Percentiles rank a stretch among this genome's conserved stretches.
Conservation (phyloP, 2,888 invertebrate genomes). For the Thera britannica region DNA sequence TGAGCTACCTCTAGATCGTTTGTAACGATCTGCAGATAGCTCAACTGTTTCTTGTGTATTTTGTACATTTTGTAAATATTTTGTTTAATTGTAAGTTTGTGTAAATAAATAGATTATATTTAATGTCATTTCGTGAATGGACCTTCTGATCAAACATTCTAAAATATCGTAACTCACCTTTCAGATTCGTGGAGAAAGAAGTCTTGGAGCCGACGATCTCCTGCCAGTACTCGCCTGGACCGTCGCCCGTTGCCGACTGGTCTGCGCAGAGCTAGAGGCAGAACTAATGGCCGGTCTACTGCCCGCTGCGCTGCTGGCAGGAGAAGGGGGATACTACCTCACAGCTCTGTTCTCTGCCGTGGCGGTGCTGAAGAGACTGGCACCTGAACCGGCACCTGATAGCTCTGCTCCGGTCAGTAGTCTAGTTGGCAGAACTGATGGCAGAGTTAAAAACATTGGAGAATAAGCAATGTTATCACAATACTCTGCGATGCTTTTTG, state of each 20-base stretch:
- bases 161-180: conserved; percentile 3
- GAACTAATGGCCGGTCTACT: conserved; percentile 98
- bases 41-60: no score
- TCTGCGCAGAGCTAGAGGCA: conserved; percentile 97
- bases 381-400: conserved; percentile 71
- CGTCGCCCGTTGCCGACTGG: conserved; percentile 94
- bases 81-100: no score
- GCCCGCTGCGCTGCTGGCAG: conserved; percentile 94
- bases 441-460: no score
- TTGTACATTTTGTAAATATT: no score
- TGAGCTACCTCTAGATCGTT: no score
- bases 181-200: conserved; percentile 88
- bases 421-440: no score
- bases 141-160: no score
- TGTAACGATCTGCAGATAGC: no score
- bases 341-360: conserved; percentile 97
- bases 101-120: no score
- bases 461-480: no score
- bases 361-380: conserved; percentile 91
- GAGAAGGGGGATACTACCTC: conserved; percentile 97
- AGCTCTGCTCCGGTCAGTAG: conserved; percentile 69
- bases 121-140: no score
- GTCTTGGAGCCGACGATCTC: conserved; percentile 94
- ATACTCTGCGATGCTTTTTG: no score
- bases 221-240: conserved; percentile 96